Evolutionary conservation across 2,113 vertebrate genomes (phyloP).

Genomic region (Mionectes macconnelli): DNA sequence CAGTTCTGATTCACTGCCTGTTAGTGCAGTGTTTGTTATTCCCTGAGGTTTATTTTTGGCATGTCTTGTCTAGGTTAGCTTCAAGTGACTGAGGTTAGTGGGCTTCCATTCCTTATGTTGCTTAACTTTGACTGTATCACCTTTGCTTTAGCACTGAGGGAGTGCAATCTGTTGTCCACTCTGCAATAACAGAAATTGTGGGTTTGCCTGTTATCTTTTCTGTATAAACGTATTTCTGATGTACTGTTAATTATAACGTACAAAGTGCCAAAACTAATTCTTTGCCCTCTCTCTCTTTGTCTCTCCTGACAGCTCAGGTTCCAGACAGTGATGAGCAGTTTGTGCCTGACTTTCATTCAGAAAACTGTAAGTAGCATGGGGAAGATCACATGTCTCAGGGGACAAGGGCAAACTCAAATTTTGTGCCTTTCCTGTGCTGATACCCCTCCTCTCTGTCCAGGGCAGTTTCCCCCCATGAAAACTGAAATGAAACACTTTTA

Average conservation of each 20-base stretch:
- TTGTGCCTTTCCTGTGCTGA: background rate
- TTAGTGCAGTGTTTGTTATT: background rate
- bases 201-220: background rate
- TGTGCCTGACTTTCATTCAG: slow-evolving; percentile 96
- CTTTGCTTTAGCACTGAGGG: background rate
- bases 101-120: background rate
- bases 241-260: background rate
- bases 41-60: background rate
- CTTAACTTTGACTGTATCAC: background rate
- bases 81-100: background rate
- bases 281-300: background rate
- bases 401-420: background rate
- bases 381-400: background rate
- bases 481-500: background rate
- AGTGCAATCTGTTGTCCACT: background rate
- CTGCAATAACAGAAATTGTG: background rate
- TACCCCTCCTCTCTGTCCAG: background rate
- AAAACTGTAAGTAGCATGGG: slow-evolving; percentile 88
- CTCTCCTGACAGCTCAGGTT: slow-evolving; percentile 90
- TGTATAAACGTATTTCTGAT: background rate
- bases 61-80: background rate
- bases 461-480: background rate
- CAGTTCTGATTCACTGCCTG: background rate
- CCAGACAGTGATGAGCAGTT: slow-evolving; percentile 97
- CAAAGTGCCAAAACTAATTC: background rate